A percentile compares a stretch with the other conserved stretches of the same genome.
phyloP scores from a whole-genome alignment of 1,140 invertebrate genomes.

The Formica selysi region DNA sequence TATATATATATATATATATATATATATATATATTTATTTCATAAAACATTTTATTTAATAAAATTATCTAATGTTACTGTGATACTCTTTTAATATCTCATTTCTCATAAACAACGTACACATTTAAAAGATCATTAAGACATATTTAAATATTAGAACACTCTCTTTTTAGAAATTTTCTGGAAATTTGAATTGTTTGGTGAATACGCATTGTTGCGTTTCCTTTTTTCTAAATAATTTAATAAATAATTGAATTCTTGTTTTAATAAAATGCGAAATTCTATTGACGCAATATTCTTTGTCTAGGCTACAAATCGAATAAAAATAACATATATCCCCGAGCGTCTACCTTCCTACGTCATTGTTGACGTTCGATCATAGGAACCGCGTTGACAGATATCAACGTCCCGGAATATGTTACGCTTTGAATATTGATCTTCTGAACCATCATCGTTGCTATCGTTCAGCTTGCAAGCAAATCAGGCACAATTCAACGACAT shows the following conservation, averaged over 20 bases:
- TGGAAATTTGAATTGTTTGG: background rate
- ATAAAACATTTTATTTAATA: background rate
- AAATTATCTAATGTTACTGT: slow-evolving; percentile 1
- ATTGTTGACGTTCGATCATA: slow-evolving; percentile 35
- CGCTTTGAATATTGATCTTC: slow-evolving; percentile 55
- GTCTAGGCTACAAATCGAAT: background rate
- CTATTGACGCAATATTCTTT: background rate
- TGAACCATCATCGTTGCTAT: background rate
- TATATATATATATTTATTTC: background rate
- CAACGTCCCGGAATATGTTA: slow-evolving; percentile 29
- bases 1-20: no score
- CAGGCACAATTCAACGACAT: slow-evolving; percentile 48
- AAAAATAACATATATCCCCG: background rate
- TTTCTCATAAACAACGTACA: background rate
- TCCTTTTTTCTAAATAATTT: background rate
- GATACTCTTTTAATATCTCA: background rate
- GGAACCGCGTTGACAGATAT: slow-evolving; percentile 27
- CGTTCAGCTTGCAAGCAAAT: slow-evolving; percentile 48
- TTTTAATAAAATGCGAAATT: slow-evolving; percentile 13
- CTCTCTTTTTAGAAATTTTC: background rate
- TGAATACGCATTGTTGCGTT: background rate
- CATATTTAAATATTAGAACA: background rate
- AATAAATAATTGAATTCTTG: background rate
- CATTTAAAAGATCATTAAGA: background rate
- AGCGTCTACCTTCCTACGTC: background rate